A percentile compares a stretch with the other conserved stretches of the same genome.
Evolutionary conservation across 2,888 invertebrate genomes (phyloP).

Genomic region (Crepidodera aurea): DNA sequence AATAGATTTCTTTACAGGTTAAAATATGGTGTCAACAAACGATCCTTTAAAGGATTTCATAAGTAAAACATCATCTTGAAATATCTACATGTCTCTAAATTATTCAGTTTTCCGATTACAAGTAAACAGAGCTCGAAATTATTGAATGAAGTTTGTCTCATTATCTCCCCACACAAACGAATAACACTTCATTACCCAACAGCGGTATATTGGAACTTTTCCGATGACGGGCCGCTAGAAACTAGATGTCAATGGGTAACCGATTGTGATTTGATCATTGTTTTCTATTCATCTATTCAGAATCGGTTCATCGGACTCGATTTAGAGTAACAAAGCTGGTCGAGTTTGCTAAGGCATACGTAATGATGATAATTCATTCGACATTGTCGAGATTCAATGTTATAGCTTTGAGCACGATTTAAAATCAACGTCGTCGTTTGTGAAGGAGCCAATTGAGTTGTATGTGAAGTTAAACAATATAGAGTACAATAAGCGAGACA

Average conservation of each 20-base stretch:
- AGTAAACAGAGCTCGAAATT: too few species aligned
- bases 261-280: slow-evolving; percentile 27
- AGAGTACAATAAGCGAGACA: too few species aligned
- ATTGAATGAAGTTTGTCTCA: slow-evolving; percentile 11
- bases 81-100: too few species aligned
- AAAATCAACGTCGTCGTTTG: background rate
- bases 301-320: slow-evolving; percentile 22
- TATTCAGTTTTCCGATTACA: too few species aligned
- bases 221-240: background rate
- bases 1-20: too few species aligned
- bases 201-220: slow-evolving; percentile 14
- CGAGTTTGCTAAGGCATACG: slow-evolving; percentile 15
- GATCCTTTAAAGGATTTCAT: too few species aligned
- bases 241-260: slow-evolving; percentile 20
- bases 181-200: slow-evolving; percentile 22
- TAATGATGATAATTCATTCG: slow-evolving; percentile 19
- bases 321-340: slow-evolving; percentile 20
- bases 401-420: background rate
- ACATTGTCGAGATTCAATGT: slow-evolving; percentile 4
- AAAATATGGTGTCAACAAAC: too few species aligned
- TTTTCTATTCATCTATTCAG: slow-evolving; percentile 30
- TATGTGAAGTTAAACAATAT: too few species aligned
- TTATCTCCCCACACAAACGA: slow-evolving; percentile 24
- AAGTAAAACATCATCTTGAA: too few species aligned
- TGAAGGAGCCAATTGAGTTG: too few species aligned